phyloP scores from a whole-genome alignment of 2,113 vertebrate genomes.

The Pantherophis guttatus region DNA sequence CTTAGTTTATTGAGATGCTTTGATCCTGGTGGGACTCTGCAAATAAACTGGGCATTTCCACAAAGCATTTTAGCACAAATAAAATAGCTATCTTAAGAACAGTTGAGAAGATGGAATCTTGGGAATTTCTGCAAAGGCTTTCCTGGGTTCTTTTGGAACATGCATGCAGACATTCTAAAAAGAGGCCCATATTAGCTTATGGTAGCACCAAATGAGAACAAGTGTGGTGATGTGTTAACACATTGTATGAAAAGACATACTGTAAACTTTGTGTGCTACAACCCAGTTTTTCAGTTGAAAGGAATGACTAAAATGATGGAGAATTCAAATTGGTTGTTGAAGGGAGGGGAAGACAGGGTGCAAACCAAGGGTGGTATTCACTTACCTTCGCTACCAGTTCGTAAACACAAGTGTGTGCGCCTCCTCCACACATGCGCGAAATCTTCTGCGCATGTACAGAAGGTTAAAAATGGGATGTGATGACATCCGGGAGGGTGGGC shows the following conservation, averaged over 20 bases:
- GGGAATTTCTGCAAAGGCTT: not conserved
- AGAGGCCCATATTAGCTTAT: not conserved
- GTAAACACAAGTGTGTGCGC: too few species aligned
- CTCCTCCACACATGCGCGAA: too few species aligned
- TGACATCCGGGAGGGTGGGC: too few species aligned
- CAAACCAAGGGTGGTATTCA: not conserved
- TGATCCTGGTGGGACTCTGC: not conserved
- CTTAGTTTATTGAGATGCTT: not conserved
- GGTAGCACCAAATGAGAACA: not conserved
- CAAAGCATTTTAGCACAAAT: not conserved
- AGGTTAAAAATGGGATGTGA: too few species aligned
- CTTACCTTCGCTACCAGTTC: too few species aligned
- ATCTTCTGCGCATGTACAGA: too few species aligned
- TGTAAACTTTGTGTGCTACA: not conserved
- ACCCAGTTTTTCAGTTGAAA: not conserved
- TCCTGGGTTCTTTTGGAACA: not conserved
- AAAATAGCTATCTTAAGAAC: not conserved
- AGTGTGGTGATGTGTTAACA: not conserved
- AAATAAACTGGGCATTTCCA: not conserved
- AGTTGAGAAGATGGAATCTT: not conserved
- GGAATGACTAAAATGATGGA: not conserved
- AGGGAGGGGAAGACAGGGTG: not conserved
- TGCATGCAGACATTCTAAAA: not conserved
- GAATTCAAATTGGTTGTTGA: not conserved
- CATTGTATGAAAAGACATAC: not conserved